Conservation (phyloP, 1,140 invertebrate genomes). For the Ectropis grisescens region DNA sequence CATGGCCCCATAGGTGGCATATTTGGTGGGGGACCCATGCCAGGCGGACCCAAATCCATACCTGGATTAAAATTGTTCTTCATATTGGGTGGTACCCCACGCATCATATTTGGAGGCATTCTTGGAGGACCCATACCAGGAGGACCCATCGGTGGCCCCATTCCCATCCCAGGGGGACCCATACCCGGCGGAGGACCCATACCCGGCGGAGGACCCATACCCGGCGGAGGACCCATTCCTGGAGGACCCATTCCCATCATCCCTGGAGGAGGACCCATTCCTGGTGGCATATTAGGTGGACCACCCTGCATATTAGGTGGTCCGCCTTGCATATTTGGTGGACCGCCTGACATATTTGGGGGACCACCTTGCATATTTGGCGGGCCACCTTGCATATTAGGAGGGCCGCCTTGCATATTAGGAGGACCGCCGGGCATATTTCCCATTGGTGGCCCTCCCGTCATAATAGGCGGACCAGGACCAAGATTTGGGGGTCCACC, state of each 20-base stretch:
- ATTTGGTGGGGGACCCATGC: constrained; percentile 31
- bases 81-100: constrained; percentile 29
- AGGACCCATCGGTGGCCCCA: constrained; percentile 32
- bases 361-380: constrained; percentile 13
- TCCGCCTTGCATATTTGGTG: constrained; percentile 3
- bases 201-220: constrained; percentile 24
- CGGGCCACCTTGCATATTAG: constrained; percentile 11
- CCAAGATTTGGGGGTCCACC: constrained; percentile 19
- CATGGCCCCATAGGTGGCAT: constrained; percentile 28
- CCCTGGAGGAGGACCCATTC: constrained; percentile 16
- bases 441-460: constrained; percentile 1
- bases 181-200: constrained; percentile 30
- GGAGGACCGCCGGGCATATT: constrained; percentile 2
- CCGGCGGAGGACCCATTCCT: constrained; percentile 34
- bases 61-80: constrained; percentile 26
- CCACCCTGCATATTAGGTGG: neutral
- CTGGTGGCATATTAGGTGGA: constrained; percentile 7
- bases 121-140: constrained; percentile 33
- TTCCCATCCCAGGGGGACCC: constrained; percentile 27
- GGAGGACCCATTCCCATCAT: constrained; percentile 29
- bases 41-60: constrained; percentile 45
- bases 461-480: constrained; percentile 6
- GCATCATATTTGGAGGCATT: constrained; percentile 26
- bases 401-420: constrained; percentile 10
- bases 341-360: constrained; percentile 12